A percentile compares a stretch with the other conserved stretches of the same genome.
Evolutionary conservation across 2,888 invertebrate genomes (phyloP).

Genomic region (Beris morrisii): DNA sequence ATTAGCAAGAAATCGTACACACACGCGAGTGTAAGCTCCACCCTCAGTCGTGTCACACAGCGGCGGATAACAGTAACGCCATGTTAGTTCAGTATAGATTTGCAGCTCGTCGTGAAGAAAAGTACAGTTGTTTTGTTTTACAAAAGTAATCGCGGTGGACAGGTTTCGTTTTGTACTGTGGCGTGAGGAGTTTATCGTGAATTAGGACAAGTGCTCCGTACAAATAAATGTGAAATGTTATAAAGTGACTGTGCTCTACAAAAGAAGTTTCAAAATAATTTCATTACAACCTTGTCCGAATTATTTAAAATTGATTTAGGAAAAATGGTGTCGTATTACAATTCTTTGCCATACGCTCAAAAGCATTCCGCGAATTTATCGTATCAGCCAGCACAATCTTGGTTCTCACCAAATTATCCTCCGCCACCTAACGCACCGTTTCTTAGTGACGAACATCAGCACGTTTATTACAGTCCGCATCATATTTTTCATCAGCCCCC

Average conservation of each 20-base stretch:
- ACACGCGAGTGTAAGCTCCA: neutral
- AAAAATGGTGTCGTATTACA: constrained; percentile 74
- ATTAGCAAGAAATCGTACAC: neutral
- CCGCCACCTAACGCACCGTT: constrained; percentile 53
- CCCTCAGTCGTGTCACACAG: constrained; percentile 13
- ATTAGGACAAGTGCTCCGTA: constrained; percentile 10
- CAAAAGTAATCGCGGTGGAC: neutral
- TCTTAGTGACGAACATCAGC: constrained; percentile 55
- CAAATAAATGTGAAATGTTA: neutral
- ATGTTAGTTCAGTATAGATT: constrained; percentile 18
- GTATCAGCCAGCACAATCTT: constrained; percentile 54
- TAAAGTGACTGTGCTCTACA: neutral
- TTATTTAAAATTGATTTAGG: neutral
- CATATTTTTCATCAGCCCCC: constrained; percentile 59
- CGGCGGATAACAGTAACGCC: constrained; percentile 19
- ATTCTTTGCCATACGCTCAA: constrained; percentile 65
- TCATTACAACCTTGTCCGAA: neutral
- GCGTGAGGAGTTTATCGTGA: constrained; percentile 11
- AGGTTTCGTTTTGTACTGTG: neutral
- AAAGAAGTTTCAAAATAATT: neutral
- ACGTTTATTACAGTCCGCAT: constrained; percentile 56
- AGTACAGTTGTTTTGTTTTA: constrained; percentile 12
- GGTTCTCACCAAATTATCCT: constrained; percentile 59
- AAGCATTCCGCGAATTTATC: constrained; percentile 66
- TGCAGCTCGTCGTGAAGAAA: constrained; percentile 1